Evolutionary conservation across 2,113 vertebrate species (phyloP), one percentile per base, ranked within the genome.

Genomic region (Elaphurus davidianus): DNA sequence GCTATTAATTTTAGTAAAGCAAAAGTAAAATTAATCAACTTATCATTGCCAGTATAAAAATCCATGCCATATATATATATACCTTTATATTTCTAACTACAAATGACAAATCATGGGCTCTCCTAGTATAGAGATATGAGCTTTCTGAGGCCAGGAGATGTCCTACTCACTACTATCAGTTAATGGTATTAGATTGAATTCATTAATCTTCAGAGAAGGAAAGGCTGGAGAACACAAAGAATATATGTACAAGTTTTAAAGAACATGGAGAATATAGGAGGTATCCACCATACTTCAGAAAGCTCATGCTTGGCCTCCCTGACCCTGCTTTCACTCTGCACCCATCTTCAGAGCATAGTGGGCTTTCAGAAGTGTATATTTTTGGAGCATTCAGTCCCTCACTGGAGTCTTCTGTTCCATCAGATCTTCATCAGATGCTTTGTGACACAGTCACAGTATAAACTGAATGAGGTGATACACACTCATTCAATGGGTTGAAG

Each of bases 21-120:
- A 90, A 83, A 93, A 64, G 33, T 36, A 84, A 88, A 57, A 54
- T 9, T 33, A 67, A 52, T n/a, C 17, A 10, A 19, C 9, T 28
- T 94, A 17, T 82, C 43, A 81, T 60, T 52, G 33, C 3, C 43
- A 85, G 4, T 21, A 17, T 83, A 71, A 95, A 97, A 62, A 93
- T 45, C 4, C 15, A 55, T 23, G 25, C 5, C 84, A 3, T 19
- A 33, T 36, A 50, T 36, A 50, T 25, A 81, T 2, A 25, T 55
- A 47, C 6, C 28, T 11, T 36, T 52, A 27, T 27, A 33, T 84
- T 92, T 94, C 71, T 95, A 45, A 64, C 64, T 12, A 87, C 50
- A 79, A 52, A 23, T 36, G 19, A 84, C 6, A 87, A 52, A 43
- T 43, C 25, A 23, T 12, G 3, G 76, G 7, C 27, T 86, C 78